Conservation (phyloP, 1,140 invertebrate genomes). For the Delia radicum region DNA sequence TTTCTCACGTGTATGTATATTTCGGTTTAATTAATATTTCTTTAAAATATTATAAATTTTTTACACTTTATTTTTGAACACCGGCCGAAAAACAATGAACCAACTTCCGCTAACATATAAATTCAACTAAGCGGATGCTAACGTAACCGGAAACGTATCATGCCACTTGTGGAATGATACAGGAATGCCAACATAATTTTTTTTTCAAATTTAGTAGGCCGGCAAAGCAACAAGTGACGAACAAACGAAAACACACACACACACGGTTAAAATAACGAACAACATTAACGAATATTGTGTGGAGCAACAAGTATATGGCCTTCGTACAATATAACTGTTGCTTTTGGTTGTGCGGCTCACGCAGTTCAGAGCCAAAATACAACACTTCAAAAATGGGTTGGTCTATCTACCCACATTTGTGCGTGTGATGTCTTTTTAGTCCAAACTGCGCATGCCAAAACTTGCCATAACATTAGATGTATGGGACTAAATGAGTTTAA, state of each 20-base stretch:
- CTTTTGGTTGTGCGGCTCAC: background rate
- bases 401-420: slow-evolving; percentile 9
- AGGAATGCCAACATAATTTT: background rate
- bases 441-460: background rate
- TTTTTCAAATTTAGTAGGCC: background rate
- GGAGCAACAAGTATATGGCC: slow-evolving; percentile 6
- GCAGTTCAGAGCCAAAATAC: slow-evolving; percentile 25
- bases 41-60: background rate
- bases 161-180: slow-evolving; percentile 25
- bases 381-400: slow-evolving; percentile 34
- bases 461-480: background rate
- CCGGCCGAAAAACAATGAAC: slow-evolving; percentile 8
- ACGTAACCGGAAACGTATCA: slow-evolving; percentile 17
- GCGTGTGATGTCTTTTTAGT: background rate
- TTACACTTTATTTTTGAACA: background rate
- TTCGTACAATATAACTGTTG: slow-evolving; percentile 11
- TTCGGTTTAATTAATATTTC: no score
- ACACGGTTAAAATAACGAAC: background rate
- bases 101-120: slow-evolving; percentile 22
- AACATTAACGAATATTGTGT: background rate
- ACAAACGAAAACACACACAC: background rate
- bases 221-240: slow-evolving; percentile 17
- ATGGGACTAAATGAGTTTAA: background rate
- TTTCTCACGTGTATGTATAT: no score
- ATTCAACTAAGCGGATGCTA: slow-evolving; percentile 24